Evolutionary conservation across 2,888 invertebrate genomes (phyloP), one percentile per base, ranked within the genome.

Genomic region (Bembecia ichneumoniformis): DNA sequence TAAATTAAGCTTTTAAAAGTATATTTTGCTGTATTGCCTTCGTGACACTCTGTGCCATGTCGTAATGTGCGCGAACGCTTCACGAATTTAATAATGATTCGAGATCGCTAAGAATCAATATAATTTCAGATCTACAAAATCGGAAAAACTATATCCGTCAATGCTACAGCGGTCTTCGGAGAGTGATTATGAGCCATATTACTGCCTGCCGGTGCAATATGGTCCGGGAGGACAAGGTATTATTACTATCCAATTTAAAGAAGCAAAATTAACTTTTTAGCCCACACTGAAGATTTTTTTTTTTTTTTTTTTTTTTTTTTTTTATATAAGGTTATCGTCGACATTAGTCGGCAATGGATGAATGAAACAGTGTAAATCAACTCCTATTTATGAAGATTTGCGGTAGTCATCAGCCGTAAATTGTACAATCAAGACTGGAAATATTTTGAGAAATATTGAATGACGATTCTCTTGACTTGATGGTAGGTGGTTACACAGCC

Each of bases 91-190:
- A 28, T 28, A 49, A 14, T 34, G 40, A 49, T 58, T 15, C 14
- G 28, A 9, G 28, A 43, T 52, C 54, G 13, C 48, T 49, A 48
- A 46, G 13, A 16, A 13, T 46, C 15, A 14, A 28, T 47, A 28
- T 46, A 16, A 28, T 80, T 79, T 7, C 90, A 96, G 96, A 82
- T 97, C 97, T 43, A 97, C 97, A 14, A 97, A 97, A 83, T 97
- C 97, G 9, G 97, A 97, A 79, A 96, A 97, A 83, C 89, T 96
- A 74, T 97, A 97, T 77, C 96, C 96, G 35, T 96, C 96, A 54
- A 96, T 96, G 96, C 82, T 96, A 65, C 95, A 93, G 63, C 88
- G 94, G 55, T 94, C 93, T 67, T 91, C 92, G 60, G 91, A 95
- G 64, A 94, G 94, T 53, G 95, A 96, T 74, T 91, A 93, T 57